Conservation (phyloP, 2,888 invertebrate species). For the Andrena flavipes region DNA sequence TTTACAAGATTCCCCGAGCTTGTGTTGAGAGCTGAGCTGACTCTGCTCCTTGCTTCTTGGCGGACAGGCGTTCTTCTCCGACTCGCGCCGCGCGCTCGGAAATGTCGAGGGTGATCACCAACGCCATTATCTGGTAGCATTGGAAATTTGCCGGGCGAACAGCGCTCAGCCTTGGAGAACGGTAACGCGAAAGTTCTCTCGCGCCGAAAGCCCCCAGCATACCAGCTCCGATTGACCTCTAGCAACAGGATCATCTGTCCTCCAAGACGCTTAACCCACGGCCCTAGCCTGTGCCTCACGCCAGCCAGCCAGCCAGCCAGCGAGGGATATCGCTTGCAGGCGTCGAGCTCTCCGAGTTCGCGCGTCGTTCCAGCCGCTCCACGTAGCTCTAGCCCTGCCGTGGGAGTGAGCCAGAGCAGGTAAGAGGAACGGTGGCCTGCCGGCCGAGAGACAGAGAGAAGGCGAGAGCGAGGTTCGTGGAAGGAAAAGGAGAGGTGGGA, state of each 20-base stretch:
- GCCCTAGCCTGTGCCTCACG: constrained; percentile 4
- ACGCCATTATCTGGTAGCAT: too few species aligned
- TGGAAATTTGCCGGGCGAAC: not conserved
- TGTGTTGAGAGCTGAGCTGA: too few species aligned
- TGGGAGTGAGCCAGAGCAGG: constrained; percentile 35
- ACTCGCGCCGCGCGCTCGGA: too few species aligned
- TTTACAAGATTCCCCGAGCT: too few species aligned
- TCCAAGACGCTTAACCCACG: constrained; percentile 38
- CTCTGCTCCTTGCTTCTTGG: too few species aligned
- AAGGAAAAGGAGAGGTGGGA: constrained; percentile 69
- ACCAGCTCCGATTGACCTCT: constrained; percentile 52
- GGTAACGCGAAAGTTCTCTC: not conserved
- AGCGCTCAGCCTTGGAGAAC: constrained; percentile 28
- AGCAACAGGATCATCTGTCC: constrained; percentile 55
- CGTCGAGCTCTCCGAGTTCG: constrained; percentile 64
- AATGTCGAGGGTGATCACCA: too few species aligned
- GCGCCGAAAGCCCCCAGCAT: not conserved
- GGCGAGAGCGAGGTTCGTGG: constrained; percentile 60
- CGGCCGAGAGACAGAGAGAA: constrained; percentile 26
- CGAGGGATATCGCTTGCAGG: constrained; percentile 64
- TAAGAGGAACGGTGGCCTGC: constrained; percentile 5
- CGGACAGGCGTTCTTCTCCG: too few species aligned
- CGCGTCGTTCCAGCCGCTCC: constrained; percentile 39
- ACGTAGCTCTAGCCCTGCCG: constrained; percentile 23
- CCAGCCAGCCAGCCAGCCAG: not conserved